These are phyloP conservation scores for Xerus rutilus DNA, from an alignment of 2,797 vertebrate species.

Conservation along the genomic window DNA sequence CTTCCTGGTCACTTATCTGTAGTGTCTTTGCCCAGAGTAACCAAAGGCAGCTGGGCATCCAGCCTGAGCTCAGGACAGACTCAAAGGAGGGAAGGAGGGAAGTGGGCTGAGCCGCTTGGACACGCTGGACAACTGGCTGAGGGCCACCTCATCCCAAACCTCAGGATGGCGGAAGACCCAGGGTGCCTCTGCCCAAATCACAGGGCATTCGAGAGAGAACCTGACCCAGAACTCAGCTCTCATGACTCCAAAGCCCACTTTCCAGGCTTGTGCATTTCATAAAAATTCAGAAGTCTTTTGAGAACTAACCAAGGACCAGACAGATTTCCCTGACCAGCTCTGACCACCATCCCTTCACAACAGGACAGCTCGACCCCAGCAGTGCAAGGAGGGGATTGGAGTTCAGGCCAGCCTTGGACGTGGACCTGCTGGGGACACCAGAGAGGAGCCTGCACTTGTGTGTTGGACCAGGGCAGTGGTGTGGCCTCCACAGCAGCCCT, in stretches of 20 bases:
- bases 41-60: not conserved
- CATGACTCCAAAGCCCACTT: not conserved
- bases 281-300: not conserved
- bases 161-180: no score
- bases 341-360: no score
- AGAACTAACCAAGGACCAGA: not conserved
- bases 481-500: fast-evolving
- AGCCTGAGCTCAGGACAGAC: not conserved
- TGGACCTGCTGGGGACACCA: not conserved
- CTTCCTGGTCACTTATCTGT: not conserved
- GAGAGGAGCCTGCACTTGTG: fast-evolving
- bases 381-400: no score
- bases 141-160: not conserved
- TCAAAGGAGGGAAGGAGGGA: not conserved
- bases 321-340: not conserved
- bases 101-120: no score
- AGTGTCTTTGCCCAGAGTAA: not conserved
- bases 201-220: not conserved
- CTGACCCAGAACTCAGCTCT: not conserved
- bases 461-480: not conserved
- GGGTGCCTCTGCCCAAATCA: not conserved
- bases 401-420: not conserved
- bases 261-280: not conserved
- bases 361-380: not conserved
- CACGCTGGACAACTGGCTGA: not conserved